These are phyloP conservation scores for Pogonophryne albipinna DNA, from an alignment of 2,797 vertebrate species.

Conservation along the genomic window DNA sequence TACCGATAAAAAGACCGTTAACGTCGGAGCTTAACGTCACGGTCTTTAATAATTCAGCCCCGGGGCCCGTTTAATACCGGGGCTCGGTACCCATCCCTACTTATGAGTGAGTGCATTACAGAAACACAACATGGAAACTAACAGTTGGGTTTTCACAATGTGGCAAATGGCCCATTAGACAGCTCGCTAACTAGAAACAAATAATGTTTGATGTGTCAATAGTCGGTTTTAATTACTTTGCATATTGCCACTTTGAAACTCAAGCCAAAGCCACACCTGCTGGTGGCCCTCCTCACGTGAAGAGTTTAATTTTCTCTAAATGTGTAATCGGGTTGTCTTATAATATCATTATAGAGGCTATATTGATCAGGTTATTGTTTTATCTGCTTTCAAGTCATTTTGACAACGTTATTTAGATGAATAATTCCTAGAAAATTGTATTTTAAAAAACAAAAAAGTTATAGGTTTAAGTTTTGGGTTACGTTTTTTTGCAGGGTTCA, in stretches of 20 bases:
- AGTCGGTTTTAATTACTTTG: slow-evolving; percentile 3
- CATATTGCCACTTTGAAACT: neutral
- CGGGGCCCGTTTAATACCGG: too few species aligned
- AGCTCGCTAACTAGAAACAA: neutral
- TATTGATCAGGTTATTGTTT: too few species aligned
- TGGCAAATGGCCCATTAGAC: slow-evolving; percentile 2
- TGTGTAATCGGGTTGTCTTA: too few species aligned
- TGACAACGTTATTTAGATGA: too few species aligned
- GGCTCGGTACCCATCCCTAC: too few species aligned
- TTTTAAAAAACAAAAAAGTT: neutral
- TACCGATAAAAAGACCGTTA: too few species aligned
- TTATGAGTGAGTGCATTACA: neutral
- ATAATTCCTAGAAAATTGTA: neutral
- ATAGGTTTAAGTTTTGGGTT: too few species aligned
- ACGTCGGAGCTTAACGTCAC: too few species aligned
- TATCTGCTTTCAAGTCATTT: too few species aligned
- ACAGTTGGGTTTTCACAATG: slow-evolving; percentile 8
- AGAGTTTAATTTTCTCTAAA: neutral
- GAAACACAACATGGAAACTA: neutral
- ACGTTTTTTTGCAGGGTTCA: neutral
- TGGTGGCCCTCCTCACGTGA: too few species aligned
- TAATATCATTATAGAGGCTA: too few species aligned
- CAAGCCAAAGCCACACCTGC: neutral
- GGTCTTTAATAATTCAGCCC: too few species aligned
- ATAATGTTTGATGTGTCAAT: slow-evolving; percentile 18